These are phyloP conservation scores for Barnardius zonarius DNA, from an alignment of 2,113 vertebrate genomes.

Conservation along the genomic window DNA sequence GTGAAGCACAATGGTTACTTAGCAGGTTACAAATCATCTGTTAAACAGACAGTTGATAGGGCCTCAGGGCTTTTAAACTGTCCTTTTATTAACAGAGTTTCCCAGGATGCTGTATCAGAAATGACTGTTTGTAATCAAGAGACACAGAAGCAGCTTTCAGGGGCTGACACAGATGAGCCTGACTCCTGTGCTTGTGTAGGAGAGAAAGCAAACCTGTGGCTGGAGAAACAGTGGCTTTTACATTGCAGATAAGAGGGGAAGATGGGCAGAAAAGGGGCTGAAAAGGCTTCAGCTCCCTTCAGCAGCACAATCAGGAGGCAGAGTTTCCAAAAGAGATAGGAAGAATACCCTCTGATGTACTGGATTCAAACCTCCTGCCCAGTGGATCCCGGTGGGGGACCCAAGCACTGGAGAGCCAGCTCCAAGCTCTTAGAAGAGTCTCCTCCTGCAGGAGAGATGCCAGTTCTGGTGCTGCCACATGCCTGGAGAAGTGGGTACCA, in stretches of 20 bases:
- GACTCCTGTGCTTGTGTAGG: neutral
- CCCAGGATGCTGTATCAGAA: neutral
- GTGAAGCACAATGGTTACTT: constrained; percentile 35
- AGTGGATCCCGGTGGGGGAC: neutral
- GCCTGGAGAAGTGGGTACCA: neutral
- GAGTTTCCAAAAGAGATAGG: neutral
- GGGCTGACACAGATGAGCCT: neutral
- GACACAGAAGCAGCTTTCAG: neutral
- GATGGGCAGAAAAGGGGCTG: neutral
- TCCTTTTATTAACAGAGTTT: constrained; percentile 30
- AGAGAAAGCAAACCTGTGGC: neutral
- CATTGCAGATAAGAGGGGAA: neutral
- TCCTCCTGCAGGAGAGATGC: neutral
- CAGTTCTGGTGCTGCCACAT: neutral
- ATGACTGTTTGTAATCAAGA: neutral
- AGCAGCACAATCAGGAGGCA: neutral
- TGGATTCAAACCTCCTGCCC: constrained; percentile 20
- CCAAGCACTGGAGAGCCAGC: neutral
- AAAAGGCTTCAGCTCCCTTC: neutral
- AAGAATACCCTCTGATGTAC: neutral
- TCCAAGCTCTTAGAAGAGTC: neutral
- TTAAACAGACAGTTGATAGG: constrained; percentile 21
- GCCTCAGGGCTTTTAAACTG: constrained; percentile 15
- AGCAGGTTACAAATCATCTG: constrained; percentile 41
- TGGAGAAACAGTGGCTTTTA: neutral